Percentiles rank a stretch among this genome's conserved stretches.
These are phyloP conservation scores for Eupleurogrammus muticus DNA, from an alignment of 2,797 vertebrate species.

Conservation along the genomic window DNA sequence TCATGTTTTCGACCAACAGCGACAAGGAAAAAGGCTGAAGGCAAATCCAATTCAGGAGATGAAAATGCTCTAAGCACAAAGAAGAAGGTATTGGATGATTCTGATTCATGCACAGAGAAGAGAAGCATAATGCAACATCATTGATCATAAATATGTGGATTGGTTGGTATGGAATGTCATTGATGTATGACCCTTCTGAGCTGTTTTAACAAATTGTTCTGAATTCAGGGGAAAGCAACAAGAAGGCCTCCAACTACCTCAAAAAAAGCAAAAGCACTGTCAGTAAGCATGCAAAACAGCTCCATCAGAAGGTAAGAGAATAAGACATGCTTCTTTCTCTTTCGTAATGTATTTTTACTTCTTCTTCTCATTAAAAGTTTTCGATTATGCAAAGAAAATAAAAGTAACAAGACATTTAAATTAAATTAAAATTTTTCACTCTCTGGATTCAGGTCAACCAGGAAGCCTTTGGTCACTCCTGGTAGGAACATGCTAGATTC, in stretches of 20 bases:
- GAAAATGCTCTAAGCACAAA: slow-evolving; percentile 42
- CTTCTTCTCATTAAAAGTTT: too few species aligned
- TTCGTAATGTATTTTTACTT: too few species aligned
- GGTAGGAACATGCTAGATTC: slow-evolving; percentile 76
- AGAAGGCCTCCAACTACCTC: slow-evolving; percentile 80
- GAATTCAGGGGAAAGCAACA: slow-evolving; percentile 63
- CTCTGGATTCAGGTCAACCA: slow-evolving; percentile 73
- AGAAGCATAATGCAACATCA: neutral
- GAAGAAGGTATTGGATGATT: slow-evolving; percentile 68
- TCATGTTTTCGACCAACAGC: slow-evolving; percentile 54
- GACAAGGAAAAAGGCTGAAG: slow-evolving; percentile 52
- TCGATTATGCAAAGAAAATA: too few species aligned
- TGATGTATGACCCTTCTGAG: too few species aligned
- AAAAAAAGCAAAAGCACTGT: slow-evolving; percentile 74
- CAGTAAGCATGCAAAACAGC: slow-evolving; percentile 70
- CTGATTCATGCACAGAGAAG: too few species aligned
- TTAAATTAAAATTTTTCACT: neutral
- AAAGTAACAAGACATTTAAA: too few species aligned
- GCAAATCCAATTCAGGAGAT: slow-evolving; percentile 64
- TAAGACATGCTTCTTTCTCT: neutral
- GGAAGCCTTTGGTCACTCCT: slow-evolving; percentile 70
- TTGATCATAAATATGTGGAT: neutral
- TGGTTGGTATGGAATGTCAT: neutral
- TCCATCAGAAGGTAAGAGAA: slow-evolving; percentile 69
- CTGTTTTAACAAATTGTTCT: slow-evolving; percentile 17